Evolutionary conservation across 2,888 invertebrate genomes (phyloP).

Genomic region (Stenichneumon culpator): DNA sequence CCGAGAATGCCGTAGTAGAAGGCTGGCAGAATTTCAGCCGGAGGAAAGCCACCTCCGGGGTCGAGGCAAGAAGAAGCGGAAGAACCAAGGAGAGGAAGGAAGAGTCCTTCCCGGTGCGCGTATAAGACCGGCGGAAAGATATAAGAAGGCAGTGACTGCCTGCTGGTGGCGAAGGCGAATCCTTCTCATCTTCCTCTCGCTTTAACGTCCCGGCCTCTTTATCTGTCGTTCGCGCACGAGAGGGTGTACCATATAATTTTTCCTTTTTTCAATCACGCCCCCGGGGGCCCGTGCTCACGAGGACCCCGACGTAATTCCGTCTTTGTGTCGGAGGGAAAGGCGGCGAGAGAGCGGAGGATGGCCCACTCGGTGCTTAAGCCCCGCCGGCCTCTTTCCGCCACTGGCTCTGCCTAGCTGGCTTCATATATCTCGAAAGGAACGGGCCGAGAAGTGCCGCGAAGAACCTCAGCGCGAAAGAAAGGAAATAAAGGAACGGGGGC

Average conservation of each 20-base stretch:
- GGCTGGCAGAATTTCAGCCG: conserved; percentile 24
- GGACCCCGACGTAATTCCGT: conserved; percentile 77
- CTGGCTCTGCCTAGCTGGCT: conserved; percentile 72
- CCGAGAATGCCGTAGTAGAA: conserved; percentile 19
- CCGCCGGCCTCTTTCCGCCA: conserved; percentile 47
- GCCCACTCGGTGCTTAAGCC: conserved; percentile 73
- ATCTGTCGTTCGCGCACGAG: conserved; percentile 22
- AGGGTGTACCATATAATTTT: conserved; percentile 72
- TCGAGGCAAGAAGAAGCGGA: conserved; percentile 15
- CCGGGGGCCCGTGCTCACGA: conserved; percentile 72
- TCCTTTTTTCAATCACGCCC: conserved; percentile 80
- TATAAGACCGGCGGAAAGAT: conserved; percentile 34
- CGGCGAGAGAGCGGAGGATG: conserved; percentile 36
- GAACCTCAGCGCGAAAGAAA: conserved; percentile 61
- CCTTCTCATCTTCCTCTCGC: conserved; percentile 31
- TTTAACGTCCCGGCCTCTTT: conserved; percentile 5
- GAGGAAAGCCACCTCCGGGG: conserved; percentile 31
- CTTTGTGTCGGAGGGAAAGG: conserved; percentile 75
- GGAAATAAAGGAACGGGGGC: conserved; percentile 62
- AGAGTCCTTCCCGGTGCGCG: conserved; percentile 7
- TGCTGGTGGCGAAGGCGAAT: conserved; percentile 44
- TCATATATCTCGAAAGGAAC: conserved; percentile 79
- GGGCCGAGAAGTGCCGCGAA: conserved; percentile 65
- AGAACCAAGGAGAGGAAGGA: conserved; percentile 6
- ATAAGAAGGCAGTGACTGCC: conserved; percentile 56